Conservation (phyloP, 1,140 invertebrate genomes). For the Saxidomus purpurata region DNA sequence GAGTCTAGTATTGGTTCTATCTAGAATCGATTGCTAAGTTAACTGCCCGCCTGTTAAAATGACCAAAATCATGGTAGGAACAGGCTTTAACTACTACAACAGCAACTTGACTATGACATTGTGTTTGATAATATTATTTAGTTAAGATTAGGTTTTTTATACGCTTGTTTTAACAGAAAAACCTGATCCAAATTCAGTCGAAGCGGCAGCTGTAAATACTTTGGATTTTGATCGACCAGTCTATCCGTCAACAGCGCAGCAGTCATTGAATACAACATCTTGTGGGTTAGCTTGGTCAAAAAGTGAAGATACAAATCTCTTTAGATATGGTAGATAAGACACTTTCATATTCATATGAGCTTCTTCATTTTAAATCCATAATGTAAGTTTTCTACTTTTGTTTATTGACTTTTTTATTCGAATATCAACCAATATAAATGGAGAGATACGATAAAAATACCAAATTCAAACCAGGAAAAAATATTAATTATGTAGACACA, state of each 20-base stretch:
- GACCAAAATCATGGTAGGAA: too few species aligned
- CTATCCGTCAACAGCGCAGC: not conserved
- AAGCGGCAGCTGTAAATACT: conserved; percentile 13
- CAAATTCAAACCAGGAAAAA: too few species aligned
- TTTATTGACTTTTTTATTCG: too few species aligned
- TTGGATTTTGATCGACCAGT: not conserved
- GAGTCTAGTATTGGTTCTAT: too few species aligned
- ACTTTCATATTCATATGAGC: too few species aligned
- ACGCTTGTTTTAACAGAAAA: conserved; percentile 1
- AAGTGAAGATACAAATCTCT: not conserved
- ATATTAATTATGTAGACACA: too few species aligned
- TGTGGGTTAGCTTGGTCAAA: not conserved
- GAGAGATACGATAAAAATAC: too few species aligned
- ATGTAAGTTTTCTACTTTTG: too few species aligned
- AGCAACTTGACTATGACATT: not conserved
- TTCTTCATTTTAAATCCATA: too few species aligned
- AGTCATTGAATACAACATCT: not conserved
- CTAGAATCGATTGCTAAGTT: too few species aligned
- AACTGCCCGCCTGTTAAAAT: too few species aligned
- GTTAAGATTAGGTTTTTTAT: not conserved
- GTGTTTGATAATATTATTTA: not conserved
- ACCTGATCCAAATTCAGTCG: not conserved
- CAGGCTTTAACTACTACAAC: not conserved
- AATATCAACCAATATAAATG: too few species aligned
- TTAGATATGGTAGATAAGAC: not conserved